A percentile compares a stretch with the other conserved stretches of the same genome.
phyloP scores from a whole-genome alignment of 2,797 vertebrate species.

The Sebastes taczanowskii region DNA sequence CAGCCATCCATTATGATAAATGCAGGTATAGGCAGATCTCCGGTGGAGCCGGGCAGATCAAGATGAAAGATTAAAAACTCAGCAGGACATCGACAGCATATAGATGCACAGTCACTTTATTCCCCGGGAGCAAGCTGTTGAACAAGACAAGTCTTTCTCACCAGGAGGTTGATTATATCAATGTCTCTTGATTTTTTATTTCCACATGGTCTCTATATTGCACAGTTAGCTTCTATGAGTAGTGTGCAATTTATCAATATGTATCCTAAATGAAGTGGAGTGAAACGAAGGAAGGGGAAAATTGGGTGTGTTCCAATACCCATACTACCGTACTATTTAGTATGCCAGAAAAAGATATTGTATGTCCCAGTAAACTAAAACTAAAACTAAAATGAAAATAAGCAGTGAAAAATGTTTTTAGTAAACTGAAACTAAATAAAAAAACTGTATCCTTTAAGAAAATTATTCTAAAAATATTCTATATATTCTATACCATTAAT shows the following conservation, averaged over 20 bases:
- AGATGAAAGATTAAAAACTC: conserved; percentile 41
- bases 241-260: background rate
- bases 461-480: too few relatives aligned
- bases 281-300: background rate
- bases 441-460: too few relatives aligned
- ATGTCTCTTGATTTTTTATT: conserved; percentile 16
- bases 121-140: conserved; percentile 10
- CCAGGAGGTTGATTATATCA: conserved; percentile 50
- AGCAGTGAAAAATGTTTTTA: too few relatives aligned
- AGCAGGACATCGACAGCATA: conserved; percentile 30
- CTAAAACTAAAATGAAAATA: too few relatives aligned
- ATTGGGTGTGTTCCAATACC: background rate
- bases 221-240: background rate
- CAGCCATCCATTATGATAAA: conserved; percentile 14
- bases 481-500: too few relatives aligned
- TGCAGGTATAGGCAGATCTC: background rate
- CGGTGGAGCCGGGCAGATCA: conserved; percentile 13
- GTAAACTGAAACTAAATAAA: too few relatives aligned
- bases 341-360: background rate
- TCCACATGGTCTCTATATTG: background rate
- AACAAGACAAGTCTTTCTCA: conserved; percentile 22
- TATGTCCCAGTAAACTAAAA: background rate
- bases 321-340: background rate
- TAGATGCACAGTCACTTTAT: conserved; percentile 16
- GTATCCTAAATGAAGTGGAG: background rate